phyloP scores from a whole-genome alignment of 92 coral and sea anemone species.

The Nematostella vectensis region DNA sequence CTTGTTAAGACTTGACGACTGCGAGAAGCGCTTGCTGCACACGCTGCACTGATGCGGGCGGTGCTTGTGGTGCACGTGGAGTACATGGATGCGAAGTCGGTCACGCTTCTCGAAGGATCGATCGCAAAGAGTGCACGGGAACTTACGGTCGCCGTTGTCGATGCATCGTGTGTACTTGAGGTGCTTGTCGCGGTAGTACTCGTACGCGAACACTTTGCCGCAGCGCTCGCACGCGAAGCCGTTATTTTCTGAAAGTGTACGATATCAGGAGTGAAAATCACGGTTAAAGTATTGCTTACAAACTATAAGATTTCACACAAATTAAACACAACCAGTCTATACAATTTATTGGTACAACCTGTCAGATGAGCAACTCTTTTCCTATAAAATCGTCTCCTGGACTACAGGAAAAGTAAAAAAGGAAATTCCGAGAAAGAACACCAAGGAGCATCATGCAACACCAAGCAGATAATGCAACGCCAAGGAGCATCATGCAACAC shows the following conservation, averaged over 20 bases:
- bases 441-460: no score
- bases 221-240: slow-evolving; percentile 84
- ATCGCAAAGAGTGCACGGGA: slow-evolving; percentile 87
- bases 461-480: no score
- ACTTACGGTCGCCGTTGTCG: slow-evolving; percentile 95
- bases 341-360: not conserved
- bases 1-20: slow-evolving; percentile 95
- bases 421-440: no score
- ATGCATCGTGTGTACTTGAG: slow-evolving; percentile 95
- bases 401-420: no score
- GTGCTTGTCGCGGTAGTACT: slow-evolving; percentile 95
- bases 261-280: no score
- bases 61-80: slow-evolving; percentile 95
- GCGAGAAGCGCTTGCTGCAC: slow-evolving; percentile 90
- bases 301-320: no score
- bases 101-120: slow-evolving; percentile 98
- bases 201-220: slow-evolving; percentile 94
- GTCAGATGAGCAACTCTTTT: no score
- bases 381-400: no score
- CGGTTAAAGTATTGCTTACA: no score
- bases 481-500: no score
- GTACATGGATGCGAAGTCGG: slow-evolving; percentile 86
- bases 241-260: slow-evolving; percentile 30
- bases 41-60: slow-evolving; percentile 92
- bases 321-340: no score